Evolutionary conservation across 2,888 invertebrate species (phyloP), one percentile per base, ranked within the genome.

Genomic region (Lamproptera curius): DNA sequence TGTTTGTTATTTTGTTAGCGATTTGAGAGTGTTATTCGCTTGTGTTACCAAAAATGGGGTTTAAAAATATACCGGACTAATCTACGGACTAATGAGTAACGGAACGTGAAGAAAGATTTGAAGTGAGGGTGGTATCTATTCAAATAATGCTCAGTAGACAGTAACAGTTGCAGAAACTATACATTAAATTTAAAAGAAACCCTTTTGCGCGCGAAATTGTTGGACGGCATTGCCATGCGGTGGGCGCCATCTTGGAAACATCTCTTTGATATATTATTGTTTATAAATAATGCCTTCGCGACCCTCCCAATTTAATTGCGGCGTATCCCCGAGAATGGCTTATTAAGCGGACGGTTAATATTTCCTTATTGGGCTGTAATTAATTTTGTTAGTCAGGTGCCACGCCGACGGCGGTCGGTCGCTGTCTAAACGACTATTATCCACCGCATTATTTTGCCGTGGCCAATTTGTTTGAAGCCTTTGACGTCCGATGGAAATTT

Each of bases 181-280:
- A 23, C 4, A 23, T 6, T 23, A 6, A 4, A 23, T 23, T 6
- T 52, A 46, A 44, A 53, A 41, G 47, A 20, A 37, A 46, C 50
- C 58, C 49, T 59, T 56, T 58, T 54, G 26, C 28, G 33, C 55
- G 52, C 52, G 49, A 51, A 53, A 62, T 57, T 61, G 54, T 52
- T 52, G 2, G 55, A 50, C 54, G 55, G 67, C 70, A 73, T 76
- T 64, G 71, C 73, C 76, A 73, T 58, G 72, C 63, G 61, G 82
- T 64, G 57, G 57, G 70, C 82, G 71, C 79, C 87, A 86, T 87
- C 84, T 86, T 86, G 85, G 74, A 83, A 79, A 82, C 80, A 86
- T 84, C 83, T 74, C 70, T 73, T 79, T 87, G 86, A 87, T 86
- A 87, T 87, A 87, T 86, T 86, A 86, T 85, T 86, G 85, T 86